Conservation (phyloP, 2,113 vertebrate genomes). For the Melanostigma gelatinosum region DNA sequence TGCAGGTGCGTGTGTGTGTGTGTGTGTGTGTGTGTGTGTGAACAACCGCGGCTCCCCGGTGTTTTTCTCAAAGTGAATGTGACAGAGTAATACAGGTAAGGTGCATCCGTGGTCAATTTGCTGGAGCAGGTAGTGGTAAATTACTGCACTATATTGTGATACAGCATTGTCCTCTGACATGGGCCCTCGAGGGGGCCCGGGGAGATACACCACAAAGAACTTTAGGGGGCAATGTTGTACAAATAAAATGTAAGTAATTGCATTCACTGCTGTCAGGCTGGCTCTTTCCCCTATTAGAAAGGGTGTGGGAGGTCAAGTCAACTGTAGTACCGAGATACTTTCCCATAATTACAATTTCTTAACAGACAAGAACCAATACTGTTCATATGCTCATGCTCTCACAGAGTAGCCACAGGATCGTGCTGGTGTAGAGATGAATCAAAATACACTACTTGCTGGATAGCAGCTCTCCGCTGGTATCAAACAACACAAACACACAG, state of each 20-base stretch:
- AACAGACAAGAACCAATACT: conserved; percentile 49
- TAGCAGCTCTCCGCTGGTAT: conserved; percentile 27
- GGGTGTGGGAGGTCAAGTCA: conserved; percentile 61
- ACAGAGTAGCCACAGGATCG: conserved; percentile 16
- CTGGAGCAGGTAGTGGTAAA: conserved; percentile 66
- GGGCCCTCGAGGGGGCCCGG: neutral
- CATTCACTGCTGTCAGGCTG: conserved; percentile 19
- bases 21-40: conserved; percentile 15
- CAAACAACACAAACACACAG: conserved; percentile 54
- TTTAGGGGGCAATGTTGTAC: conserved; percentile 82
- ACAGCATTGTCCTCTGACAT: conserved; percentile 53
- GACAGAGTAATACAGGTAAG: conserved; percentile 66
- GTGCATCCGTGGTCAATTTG: conserved; percentile 59
- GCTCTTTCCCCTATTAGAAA: conserved; percentile 29
- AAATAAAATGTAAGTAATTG: conserved; percentile 53
- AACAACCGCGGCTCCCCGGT: conserved; percentile 23
- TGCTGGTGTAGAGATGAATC: conserved; percentile 49
- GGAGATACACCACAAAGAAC: conserved; percentile 52
- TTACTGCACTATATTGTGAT: conserved; percentile 58
- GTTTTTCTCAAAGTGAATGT: conserved; percentile 65
- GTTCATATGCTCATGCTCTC: conserved; percentile 8
- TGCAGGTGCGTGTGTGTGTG: conserved; percentile 11
- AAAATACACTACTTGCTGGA: conserved; percentile 31
- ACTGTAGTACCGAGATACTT: conserved; percentile 46
- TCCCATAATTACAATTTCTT: conserved; percentile 58